phyloP scores from a whole-genome alignment of 1,140 invertebrate genomes.

The Asbolus verrucosus region DNA sequence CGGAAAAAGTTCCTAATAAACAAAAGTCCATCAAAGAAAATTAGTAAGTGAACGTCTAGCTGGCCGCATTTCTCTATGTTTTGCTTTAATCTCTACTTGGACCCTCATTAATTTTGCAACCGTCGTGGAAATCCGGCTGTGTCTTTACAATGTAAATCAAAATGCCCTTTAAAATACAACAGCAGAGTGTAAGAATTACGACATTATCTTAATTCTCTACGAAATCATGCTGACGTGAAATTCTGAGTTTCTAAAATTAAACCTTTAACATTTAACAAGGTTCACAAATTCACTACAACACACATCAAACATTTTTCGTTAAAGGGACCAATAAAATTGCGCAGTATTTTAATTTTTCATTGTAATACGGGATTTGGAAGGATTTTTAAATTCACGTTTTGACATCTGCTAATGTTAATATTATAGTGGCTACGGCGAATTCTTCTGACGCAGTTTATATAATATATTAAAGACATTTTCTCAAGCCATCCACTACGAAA shows the following conservation, averaged over 20 bases:
- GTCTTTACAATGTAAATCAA: slow-evolving; percentile 33
- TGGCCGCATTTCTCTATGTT: slow-evolving; percentile 30
- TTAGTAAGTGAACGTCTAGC: slow-evolving; percentile 33
- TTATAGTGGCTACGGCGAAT: background rate
- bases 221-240: background rate
- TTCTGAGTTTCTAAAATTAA: too few species aligned
- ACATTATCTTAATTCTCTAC: slow-evolving; percentile 20
- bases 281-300: background rate
- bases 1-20: too few species aligned
- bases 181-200: slow-evolving; percentile 18
- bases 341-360: slow-evolving; percentile 13
- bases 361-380: background rate
- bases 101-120: slow-evolving; percentile 31
- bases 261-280: too few species aligned
- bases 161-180: slow-evolving; percentile 28
- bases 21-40: slow-evolving; percentile 19
- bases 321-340: background rate
- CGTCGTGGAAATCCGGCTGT: slow-evolving; percentile 31
- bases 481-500: background rate
- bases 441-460: slow-evolving; percentile 6
- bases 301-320: background rate
- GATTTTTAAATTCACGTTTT: background rate
- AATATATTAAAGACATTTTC: background rate
- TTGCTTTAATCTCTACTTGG: slow-evolving; percentile 27
- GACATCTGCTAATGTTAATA: slow-evolving; percentile 3